Conservation (phyloP, 37 sponge, comb jelly and placozoan genomes). For the Spongilla lacustris region DNA sequence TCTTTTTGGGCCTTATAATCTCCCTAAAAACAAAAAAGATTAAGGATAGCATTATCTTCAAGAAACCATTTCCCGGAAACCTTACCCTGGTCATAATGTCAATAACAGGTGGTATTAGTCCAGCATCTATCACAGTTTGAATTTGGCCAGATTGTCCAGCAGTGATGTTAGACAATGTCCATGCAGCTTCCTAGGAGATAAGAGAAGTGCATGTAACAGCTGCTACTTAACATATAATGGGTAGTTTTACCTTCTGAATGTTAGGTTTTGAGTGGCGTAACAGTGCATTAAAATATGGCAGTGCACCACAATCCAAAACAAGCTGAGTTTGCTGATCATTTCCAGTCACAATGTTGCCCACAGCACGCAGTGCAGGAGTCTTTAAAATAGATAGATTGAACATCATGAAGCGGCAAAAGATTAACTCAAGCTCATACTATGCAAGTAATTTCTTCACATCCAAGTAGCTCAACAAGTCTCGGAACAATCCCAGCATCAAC, state of each 20-base stretch:
- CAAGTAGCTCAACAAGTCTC: constrained; percentile 52
- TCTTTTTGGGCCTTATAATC: constrained; percentile 96
- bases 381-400: constrained; percentile 23
- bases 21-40: constrained; percentile 28
- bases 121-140: constrained; percentile 84
- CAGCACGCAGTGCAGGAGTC: constrained; percentile 87
- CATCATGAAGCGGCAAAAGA: not conserved
- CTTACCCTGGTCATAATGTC: constrained; percentile 69
- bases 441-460: constrained; percentile 40
- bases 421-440: constrained; percentile 24
- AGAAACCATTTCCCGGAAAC: no score
- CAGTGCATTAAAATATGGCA: constrained; percentile 67
- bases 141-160: constrained; percentile 91
- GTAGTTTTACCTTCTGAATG: constrained; percentile 97
- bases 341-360: constrained; percentile 98
- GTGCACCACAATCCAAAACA: constrained; percentile 68
- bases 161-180: constrained; percentile 99
- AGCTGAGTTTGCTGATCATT: constrained; percentile 93
- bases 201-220: no score
- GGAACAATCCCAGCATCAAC: constrained; percentile 51
- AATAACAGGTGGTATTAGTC: constrained; percentile 76
- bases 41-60: not conserved
- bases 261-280: constrained; percentile 78
- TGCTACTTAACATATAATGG: no score
- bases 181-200: constrained; percentile 89